A percentile compares a stretch with the other conserved stretches of the same genome.
These are phyloP conservation scores for Sarcophaga caerulescens DNA, from an alignment of 2,888 invertebrate species.

Conservation along the genomic window DNA sequence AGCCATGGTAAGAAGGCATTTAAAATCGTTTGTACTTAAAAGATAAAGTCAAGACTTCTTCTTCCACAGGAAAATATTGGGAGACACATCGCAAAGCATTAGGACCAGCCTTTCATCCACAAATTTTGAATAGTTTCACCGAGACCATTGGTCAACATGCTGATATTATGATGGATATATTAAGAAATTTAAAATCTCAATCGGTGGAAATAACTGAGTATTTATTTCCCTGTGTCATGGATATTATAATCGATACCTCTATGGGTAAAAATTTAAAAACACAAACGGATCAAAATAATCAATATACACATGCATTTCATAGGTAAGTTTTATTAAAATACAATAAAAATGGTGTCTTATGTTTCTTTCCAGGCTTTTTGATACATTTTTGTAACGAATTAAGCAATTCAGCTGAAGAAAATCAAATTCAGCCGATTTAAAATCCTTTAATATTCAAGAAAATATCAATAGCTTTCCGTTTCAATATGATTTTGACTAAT, in stretches of 20 bases:
- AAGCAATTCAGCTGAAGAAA: too few species aligned
- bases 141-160: conserved; percentile 85
- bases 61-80: conserved; percentile 83
- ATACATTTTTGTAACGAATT: too few species aligned
- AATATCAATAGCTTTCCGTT: too few species aligned
- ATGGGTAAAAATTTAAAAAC: conserved; percentile 86
- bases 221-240: conserved; percentile 84
- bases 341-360: too few species aligned
- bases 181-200: conserved; percentile 57
- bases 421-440: too few species aligned
- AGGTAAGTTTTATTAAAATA: conserved; percentile 82
- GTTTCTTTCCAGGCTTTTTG: too few species aligned
- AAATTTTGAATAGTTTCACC: conserved; percentile 87
- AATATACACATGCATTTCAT: conserved; percentile 87
- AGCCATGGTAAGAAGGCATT: conserved; percentile 74
- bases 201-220: conserved; percentile 82
- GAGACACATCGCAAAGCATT: conserved; percentile 85
- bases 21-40: background rate
- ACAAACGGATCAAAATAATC: conserved; percentile 81
- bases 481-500: too few species aligned
- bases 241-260: conserved; percentile 88
- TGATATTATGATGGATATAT: conserved; percentile 82
- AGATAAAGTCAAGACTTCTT: background rate
- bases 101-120: conserved; percentile 90
- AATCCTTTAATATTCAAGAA: too few species aligned